phyloP scores from a whole-genome alignment of 2,113 vertebrate genomes.

The Lonchura striata region DNA sequence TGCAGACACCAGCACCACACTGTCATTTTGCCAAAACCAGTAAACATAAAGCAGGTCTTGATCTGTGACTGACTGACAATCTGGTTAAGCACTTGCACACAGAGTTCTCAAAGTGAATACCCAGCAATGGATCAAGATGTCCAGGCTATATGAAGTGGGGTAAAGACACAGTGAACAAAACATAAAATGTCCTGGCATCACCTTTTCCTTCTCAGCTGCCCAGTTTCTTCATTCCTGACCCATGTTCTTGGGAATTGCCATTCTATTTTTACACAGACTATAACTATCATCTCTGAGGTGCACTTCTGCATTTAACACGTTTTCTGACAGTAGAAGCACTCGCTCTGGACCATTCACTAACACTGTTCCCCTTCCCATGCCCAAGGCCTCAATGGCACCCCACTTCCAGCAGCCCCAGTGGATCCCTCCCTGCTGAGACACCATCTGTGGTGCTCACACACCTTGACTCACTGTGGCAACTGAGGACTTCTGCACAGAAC shows the following conservation, averaged over 20 bases:
- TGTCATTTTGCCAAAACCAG: background rate
- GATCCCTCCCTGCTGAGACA: background rate
- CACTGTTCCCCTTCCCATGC: background rate
- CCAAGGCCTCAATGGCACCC: background rate
- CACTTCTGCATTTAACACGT: background rate
- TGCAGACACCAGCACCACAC: background rate
- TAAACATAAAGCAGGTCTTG: background rate
- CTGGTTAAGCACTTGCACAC: background rate
- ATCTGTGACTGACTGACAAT: background rate
- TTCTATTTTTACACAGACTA: background rate
- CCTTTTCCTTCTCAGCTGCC: background rate
- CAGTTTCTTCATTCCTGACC: background rate
- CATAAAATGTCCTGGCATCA: background rate
- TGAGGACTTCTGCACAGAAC: rapidly evolving
- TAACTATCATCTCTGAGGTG: background rate
- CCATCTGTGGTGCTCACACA: rapidly evolving
- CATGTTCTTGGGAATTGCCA: background rate
- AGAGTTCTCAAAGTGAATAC: background rate
- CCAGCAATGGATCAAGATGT: background rate
- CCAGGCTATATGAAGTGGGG: background rate
- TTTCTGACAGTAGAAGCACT: background rate
- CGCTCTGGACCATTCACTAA: background rate
- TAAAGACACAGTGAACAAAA: background rate
- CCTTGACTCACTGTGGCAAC: background rate
- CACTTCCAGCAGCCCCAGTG: background rate